Percentiles rank a stretch among this genome's conserved stretches.
Evolutionary conservation across 2,797 vertebrate genomes (phyloP).

Genomic region (Phoebastria nigripes): DNA sequence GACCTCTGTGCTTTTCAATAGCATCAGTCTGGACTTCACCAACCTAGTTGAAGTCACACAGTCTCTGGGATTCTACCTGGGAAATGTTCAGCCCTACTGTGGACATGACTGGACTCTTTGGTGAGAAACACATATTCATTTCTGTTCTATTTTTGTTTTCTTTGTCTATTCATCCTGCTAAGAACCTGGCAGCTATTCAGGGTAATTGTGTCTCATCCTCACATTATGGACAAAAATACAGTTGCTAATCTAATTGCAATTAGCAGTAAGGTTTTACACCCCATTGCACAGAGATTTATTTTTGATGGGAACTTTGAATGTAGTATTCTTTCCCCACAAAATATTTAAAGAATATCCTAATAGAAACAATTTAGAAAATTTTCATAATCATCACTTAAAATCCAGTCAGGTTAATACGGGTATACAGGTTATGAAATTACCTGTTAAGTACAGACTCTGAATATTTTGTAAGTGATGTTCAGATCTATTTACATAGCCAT

Average conservation of each 20-base stretch:
- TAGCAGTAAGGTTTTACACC: slow-evolving; percentile 62
- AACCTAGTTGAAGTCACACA: slow-evolving; percentile 96
- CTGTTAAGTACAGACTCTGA: neutral
- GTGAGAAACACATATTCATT: slow-evolving; percentile 70
- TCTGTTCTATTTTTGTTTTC: neutral
- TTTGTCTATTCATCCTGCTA: neutral
- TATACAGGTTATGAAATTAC: neutral
- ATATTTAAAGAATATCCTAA: slow-evolving; percentile 26
- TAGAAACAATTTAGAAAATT: slow-evolving; percentile 7
- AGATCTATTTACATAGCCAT: neutral
- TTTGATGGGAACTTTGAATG: slow-evolving; percentile 28
- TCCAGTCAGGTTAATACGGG: neutral
- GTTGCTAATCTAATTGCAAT: slow-evolving; percentile 58
- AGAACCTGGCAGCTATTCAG: slow-evolving; percentile 15
- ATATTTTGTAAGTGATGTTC: neutral
- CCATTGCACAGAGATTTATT: slow-evolving; percentile 42
- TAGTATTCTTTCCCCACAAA: slow-evolving; percentile 29
- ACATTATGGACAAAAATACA: slow-evolving; percentile 27
- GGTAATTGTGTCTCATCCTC: slow-evolving; percentile 12
- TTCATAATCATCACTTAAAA: neutral
- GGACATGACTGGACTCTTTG: slow-evolving; percentile 97
- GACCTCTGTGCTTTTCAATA: slow-evolving; percentile 97
- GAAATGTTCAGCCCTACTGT: slow-evolving; percentile 95
- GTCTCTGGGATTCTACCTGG: slow-evolving; percentile 98
- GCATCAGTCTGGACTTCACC: slow-evolving; percentile 96